Evolutionary conservation across 2,888 invertebrate genomes (phyloP).

Genomic region (Ashinkailepas kermadecensis): DNA sequence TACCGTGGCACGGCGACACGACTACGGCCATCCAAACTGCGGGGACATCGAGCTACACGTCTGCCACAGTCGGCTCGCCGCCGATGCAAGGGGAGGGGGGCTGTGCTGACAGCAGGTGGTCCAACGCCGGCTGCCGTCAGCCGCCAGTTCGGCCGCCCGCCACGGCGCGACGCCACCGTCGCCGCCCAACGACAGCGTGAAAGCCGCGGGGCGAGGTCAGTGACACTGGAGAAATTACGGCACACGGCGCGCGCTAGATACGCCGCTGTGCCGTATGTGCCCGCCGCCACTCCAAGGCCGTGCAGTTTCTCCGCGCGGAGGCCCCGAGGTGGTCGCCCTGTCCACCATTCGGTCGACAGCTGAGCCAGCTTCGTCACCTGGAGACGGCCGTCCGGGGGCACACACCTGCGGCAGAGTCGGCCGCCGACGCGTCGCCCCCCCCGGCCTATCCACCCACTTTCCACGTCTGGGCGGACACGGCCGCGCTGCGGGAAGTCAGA

Average conservation of each 20-base stretch:
- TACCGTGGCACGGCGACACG: too few relatives aligned
- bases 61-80: not conserved
- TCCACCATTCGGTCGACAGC: not conserved
- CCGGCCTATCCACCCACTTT: not conserved
- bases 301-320: not conserved
- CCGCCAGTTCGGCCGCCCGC: not conserved
- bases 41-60: not conserved
- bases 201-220: not conserved
- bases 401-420: not conserved
- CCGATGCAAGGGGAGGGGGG: not conserved
- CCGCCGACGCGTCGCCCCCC: not conserved
- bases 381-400: too few relatives aligned
- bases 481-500: too few relatives aligned
- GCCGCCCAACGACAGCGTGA: not conserved
- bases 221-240: not conserved
- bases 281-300: not conserved
- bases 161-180: not conserved
- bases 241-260: not conserved
- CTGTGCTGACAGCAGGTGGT: not conserved
- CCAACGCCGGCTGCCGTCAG: not conserved
- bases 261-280: not conserved
- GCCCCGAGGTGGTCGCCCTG: too few relatives aligned
- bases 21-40: too few relatives aligned
- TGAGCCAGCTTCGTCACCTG: not conserved
- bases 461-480: not conserved